A percentile compares a stretch with the other conserved stretches of the same genome.
These are phyloP conservation scores for Melanerpes aurifrons DNA, from an alignment of 2,113 vertebrate genomes.

Conservation along the genomic window DNA sequence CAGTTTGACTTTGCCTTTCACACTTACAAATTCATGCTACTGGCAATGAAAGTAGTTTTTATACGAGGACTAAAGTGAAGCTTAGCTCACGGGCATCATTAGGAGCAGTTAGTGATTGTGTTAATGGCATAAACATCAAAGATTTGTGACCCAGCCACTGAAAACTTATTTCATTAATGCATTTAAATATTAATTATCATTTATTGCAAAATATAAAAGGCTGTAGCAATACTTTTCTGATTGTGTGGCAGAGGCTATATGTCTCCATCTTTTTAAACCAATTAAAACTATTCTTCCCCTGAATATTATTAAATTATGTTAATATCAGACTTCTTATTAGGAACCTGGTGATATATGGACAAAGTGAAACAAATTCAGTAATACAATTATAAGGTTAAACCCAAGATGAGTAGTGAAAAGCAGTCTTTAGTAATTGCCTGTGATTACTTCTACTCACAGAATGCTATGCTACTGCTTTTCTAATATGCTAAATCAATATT, in stretches of 20 bases:
- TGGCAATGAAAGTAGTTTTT: not conserved
- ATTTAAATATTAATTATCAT: slow-evolving; percentile 64
- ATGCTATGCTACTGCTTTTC: slow-evolving; percentile 55
- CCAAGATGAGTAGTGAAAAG: slow-evolving; percentile 58
- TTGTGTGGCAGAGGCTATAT: not conserved
- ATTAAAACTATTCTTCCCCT: slow-evolving; percentile 51
- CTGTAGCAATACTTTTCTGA: slow-evolving; percentile 4
- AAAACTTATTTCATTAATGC: slow-evolving; percentile 31
- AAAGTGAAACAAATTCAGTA: slow-evolving; percentile 53
- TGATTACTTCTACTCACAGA: slow-evolving; percentile 64
- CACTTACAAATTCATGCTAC: not conserved
- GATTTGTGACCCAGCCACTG: slow-evolving; percentile 18
- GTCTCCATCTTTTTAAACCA: slow-evolving; percentile 39
- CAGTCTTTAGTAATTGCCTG: slow-evolving; percentile 56
- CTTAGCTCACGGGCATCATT: slow-evolving; percentile 25
- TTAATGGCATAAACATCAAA: slow-evolving; percentile 22
- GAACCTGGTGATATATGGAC: slow-evolving; percentile 13
- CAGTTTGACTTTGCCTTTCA: not conserved
- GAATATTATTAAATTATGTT: slow-evolving; percentile 61
- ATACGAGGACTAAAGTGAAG: slow-evolving; percentile 21
- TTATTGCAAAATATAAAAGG: slow-evolving; percentile 41
- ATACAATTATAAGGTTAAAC: slow-evolving; percentile 61
- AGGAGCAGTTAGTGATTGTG: slow-evolving; percentile 34
- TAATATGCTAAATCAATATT: slow-evolving; percentile 55
- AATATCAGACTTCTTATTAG: slow-evolving; percentile 48